Base-by-base conservation (phyloP, 2,113 vertebrate genomes). In the Pterocles gutturalis region DNA sequence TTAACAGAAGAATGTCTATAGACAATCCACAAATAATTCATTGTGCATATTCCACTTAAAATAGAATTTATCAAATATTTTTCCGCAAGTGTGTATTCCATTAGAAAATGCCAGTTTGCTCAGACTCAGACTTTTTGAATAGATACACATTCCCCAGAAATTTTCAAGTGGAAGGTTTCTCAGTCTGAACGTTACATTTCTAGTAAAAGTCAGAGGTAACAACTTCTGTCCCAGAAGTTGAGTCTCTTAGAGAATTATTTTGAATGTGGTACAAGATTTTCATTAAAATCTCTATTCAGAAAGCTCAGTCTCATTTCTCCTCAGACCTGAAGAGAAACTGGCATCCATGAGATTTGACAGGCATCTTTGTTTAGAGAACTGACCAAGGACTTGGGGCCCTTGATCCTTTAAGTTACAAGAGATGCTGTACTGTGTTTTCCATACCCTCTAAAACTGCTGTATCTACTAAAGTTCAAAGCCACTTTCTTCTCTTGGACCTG, bases 371-470 rank as follows among this genome's bases (percentile, higher is more conserved):
- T 76, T 45, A 67, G 16, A 72, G 8, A 24, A 18, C 2, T 80
- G 20, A 29, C 5, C 0, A 0, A 62, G 36, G 33, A 22, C 13
- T 7, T 83, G 26, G 15, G 28, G 6, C 2, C 13, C 17, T 36
- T 71, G 22, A 58, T 62, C 41, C 13, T 71, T 8, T 19, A 36
- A 75, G 4, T 66, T 41, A 24, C 7, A 34, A 72, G 38, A 80
- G 18, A 24, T 20, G 7, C 1, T 4, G 3, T 57, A 41, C 20
- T 54, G 20, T 55, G 16, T 70, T 90, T 83, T 69, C 34, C 12
- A 60, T n/a, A 51, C 13, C 9, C 3, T 69, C 12, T 41, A 21
- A 25, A 49, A 77, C 51, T 62, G 11, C 14, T 24, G 11, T 18
- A 64, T 1, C 3, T 64, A 21, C 13, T 28, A 38, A 57, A 83